Evolutionary conservation across 2,113 vertebrate genomes (phyloP), one percentile per base, ranked within the genome.

Genomic region (Dicaeum eximium): DNA sequence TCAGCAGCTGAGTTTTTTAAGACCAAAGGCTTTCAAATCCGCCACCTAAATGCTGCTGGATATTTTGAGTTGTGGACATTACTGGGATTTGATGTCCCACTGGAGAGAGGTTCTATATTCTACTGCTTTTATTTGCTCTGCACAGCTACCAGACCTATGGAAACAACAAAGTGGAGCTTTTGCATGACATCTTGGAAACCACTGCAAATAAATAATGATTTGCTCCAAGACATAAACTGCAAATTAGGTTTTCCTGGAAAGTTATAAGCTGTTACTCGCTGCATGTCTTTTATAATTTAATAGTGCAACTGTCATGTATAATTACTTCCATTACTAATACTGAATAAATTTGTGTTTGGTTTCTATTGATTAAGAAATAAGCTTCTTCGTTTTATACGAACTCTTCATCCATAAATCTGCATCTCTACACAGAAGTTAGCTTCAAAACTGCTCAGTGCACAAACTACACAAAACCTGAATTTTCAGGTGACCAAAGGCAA

Each of bases 321-420:
- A 96, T 93, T 90, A 75, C 62, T 90, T 89, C 86, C 62, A 92
- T 90, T 84, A 96, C 87, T 88, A 78, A 80, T 71, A 86, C 40
- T 82, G 88, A 93, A 92, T 92, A 93, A 73, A 95, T 95, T 93
- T 93, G 79, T 95, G 90, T 94, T 96, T 92, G 45, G 65, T 86
- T 94, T 89, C 91, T 92, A 91, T 95, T 95, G 95, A 96, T 95
- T 95, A 97, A 88, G 44, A 88, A 87, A 57, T 53, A 94, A 97
- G 90, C 56, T 71, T 54, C 65, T 88, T 91, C 86, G 22, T 81
- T 89, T 92, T 87, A 70, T 72, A 91, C 23, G 44, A 96, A 92
- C 51, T 80, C 37, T 60, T 88, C 0, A 1, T 53, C 38, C 82
- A 90, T 95, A 88, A 95, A 96, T 95, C 87, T 89, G 75, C 78